Evolutionary conservation across 30 jellyfish, hydroid and myxozoan species (phyloP), one percentile per base, ranked within the genome.

Genomic region (Phacellophora camtschatica): DNA sequence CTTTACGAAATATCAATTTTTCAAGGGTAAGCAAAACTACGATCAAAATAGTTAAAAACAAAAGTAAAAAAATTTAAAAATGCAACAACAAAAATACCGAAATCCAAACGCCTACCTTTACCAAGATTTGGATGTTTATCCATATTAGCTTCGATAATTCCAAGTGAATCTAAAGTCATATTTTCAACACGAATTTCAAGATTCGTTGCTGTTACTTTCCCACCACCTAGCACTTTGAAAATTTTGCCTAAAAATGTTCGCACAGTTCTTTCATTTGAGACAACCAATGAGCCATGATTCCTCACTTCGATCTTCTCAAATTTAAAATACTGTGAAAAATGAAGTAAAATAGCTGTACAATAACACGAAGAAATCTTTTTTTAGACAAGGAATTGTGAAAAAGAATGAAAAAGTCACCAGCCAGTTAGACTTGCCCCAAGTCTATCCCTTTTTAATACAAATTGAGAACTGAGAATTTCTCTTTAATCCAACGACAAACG

Each of bases 241-340:
- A 57, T 45, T 1, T 45, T 62, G 39, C 89, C 89, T 9, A 39
- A 37, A 64, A 77, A 77, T 18, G 89, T 58, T 27, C 89, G 89
- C 20, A 61, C 81, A 30, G 35, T 41, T 58, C 63, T 77, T 50
- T 77, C 89, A 32, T 77, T 77, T 1, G 89, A 77, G 15, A 77
- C 79, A 19, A 64, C 31, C 4, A 77, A 63, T 0, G 89, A 57
- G 8, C 89, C 89, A 37, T 16, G 72, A 34, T 77, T 77, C 22
- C 89, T 24, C 16, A 77, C 89, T 50, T 77, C 89, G 1, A 77
- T 63, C 89, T 77, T 77, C 49, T 77, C 42, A 30, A 77, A 77
- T 7, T 22, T 30, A 70, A 77, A 77, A 58, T 20, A 13, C 88
- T 75, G 59, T 20, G 19, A 19, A 54, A 0, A 23, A 66, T 15